Evolutionary conservation across 2,888 invertebrate genomes (phyloP).

Genomic region (Chymomyza fuscimana): DNA sequence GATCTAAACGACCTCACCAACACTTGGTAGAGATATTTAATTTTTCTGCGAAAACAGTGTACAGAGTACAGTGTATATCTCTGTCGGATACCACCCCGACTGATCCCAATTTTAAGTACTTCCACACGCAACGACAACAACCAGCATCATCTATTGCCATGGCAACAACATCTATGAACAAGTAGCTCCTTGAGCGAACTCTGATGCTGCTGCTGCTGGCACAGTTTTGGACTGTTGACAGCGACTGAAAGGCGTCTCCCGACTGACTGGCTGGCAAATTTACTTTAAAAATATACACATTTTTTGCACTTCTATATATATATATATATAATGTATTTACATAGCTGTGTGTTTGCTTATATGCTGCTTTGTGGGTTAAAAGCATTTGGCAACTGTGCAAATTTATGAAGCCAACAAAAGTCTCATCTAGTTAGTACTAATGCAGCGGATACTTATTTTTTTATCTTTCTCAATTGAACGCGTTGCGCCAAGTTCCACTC

Average conservation of each 20-base stretch:
- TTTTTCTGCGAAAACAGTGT: too few species aligned
- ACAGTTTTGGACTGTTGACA: neutral
- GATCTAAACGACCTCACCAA: too few species aligned
- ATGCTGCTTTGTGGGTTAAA: conserved; percentile 5
- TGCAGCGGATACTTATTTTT: neutral
- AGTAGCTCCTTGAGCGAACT: neutral
- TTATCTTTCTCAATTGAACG: neutral
- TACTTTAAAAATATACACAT: conserved; percentile 39
- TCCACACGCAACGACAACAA: neutral
- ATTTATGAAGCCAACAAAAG: conserved; percentile 44
- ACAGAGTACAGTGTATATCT: too few species aligned
- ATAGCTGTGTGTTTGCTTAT: neutral
- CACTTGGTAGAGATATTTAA: too few species aligned
- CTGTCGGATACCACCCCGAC: too few species aligned
- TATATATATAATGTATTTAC: conserved; percentile 8
- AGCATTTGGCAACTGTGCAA: conserved; percentile 29
- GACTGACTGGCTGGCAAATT: neutral
- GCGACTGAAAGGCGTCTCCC: neutral
- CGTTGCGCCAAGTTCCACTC: neutral
- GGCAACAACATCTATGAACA: neutral
- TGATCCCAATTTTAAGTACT: neutral
- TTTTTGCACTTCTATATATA: neutral
- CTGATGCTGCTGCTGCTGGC: neutral
- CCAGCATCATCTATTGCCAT: too few species aligned
- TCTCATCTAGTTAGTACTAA: neutral